Percentiles rank a stretch among this genome's conserved stretches.
These are phyloP conservation scores for Magallana gigas DNA, from an alignment of 1,140 invertebrate genomes.

Conservation along the genomic window DNA sequence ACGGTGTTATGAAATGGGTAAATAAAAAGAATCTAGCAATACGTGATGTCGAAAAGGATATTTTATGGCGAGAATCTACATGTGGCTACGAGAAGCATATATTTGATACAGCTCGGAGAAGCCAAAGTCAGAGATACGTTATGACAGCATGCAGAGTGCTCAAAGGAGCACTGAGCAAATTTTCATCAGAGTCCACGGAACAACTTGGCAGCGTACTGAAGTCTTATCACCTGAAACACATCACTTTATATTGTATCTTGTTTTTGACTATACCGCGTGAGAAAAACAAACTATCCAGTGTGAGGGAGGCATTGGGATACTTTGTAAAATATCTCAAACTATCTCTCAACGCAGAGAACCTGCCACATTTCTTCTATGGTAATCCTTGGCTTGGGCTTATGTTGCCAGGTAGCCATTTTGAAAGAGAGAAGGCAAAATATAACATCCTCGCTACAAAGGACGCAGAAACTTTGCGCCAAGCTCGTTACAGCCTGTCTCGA, in stretches of 20 bases:
- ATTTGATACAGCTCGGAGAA: not conserved
- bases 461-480: conserved; percentile 6
- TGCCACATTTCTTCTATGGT: conserved; percentile 17
- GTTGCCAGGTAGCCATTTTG: not conserved
- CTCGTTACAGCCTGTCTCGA: not conserved
- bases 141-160: conserved; percentile 6
- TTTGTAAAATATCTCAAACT: conserved; percentile 11
- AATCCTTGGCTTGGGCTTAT: not conserved
- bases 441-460: conserved; percentile 12
- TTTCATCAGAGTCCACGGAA: not conserved
- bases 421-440: not conserved
- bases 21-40: not conserved
- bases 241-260: not conserved
- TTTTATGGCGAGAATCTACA: conserved; percentile 1
- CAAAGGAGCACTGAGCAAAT: not conserved
- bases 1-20: conserved; percentile 39
- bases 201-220: not conserved
- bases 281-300: conserved; percentile 8
- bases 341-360: not conserved
- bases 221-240: conserved; percentile 20
- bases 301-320: conserved; percentile 1
- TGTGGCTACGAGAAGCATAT: conserved; percentile 14
- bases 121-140: not conserved
- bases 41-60: not conserved
- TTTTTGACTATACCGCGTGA: conserved; percentile 7